Conservation (phyloP, 2,797 vertebrate species). For the Octomys mimax region DNA sequence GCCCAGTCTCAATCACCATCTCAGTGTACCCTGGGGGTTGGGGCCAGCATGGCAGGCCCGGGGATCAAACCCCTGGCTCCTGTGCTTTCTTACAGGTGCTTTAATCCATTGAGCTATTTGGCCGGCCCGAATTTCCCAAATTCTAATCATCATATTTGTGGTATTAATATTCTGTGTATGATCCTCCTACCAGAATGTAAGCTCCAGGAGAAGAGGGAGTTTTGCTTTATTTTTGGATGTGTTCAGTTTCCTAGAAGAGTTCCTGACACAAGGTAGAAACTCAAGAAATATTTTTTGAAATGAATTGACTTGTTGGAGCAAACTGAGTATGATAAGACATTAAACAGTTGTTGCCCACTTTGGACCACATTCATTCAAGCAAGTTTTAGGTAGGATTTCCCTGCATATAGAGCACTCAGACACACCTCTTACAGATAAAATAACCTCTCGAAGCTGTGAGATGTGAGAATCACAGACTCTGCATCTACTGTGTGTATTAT, state of each 20-base stretch:
- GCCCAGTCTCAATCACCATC: no score
- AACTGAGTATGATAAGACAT: background rate
- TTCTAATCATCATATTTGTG: background rate
- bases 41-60: no score
- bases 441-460: background rate
- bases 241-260: background rate
- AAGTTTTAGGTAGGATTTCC: background rate
- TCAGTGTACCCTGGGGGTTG: no score
- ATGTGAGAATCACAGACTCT: background rate
- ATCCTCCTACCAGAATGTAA: background rate
- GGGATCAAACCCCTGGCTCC: no score
- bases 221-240: conserved; percentile 9
- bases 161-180: background rate
- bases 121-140: background rate
- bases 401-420: background rate
- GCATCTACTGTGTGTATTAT: background rate
- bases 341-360: background rate
- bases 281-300: conserved; percentile 37
- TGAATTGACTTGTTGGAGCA: background rate
- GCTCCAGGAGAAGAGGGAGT: background rate
- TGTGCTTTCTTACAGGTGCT: background rate
- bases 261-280: background rate
- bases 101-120: background rate
- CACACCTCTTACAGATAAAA: background rate
- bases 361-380: background rate